These are phyloP conservation scores for Lophius piscatorius DNA, from an alignment of 2,113 vertebrate genomes.

Conservation along the genomic window DNA sequence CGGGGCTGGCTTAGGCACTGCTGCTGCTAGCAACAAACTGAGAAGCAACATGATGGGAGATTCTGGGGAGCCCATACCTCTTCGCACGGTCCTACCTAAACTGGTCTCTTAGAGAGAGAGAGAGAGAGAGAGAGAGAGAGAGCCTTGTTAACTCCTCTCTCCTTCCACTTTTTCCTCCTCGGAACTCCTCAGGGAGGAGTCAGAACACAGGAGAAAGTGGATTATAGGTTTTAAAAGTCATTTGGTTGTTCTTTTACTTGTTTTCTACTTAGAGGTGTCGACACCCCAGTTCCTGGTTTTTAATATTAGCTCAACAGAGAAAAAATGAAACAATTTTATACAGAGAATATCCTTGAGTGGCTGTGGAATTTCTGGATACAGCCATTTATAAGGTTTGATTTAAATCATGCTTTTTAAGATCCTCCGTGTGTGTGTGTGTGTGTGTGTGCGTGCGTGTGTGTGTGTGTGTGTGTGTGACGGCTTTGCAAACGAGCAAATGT, in stretches of 20 bases:
- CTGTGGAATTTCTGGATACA: conserved; percentile 59
- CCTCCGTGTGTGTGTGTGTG: conserved; percentile 40
- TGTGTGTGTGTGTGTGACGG: conserved; percentile 54
- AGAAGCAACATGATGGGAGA: conserved; percentile 89
- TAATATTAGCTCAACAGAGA: conserved; percentile 63
- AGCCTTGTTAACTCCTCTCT: conserved; percentile 42
- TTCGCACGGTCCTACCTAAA: conserved; percentile 94
- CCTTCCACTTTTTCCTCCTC: conserved; percentile 30
- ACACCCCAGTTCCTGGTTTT: conserved; percentile 72
- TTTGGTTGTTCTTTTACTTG: conserved; percentile 72
- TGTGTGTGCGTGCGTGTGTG: conserved; percentile 57
- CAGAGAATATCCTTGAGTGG: conserved; percentile 55
- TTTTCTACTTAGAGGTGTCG: conserved; percentile 75
- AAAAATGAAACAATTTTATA: conserved; percentile 63
- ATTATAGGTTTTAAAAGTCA: conserved; percentile 67
- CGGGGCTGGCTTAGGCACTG: conserved; percentile 76
- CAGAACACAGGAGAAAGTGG: conserved; percentile 41
- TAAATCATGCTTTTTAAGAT: conserved; percentile 61
- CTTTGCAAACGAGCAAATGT: conserved; percentile 52
- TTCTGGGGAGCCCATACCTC: conserved; percentile 84
- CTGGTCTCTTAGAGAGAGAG: conserved; percentile 86
- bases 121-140: conserved; percentile 26
- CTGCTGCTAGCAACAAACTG: conserved; percentile 88
- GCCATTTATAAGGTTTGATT: conserved; percentile 60
- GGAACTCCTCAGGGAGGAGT: conserved; percentile 74